A percentile compares a stretch with the other conserved stretches of the same genome.
These are phyloP conservation scores for Australoheros scitulus DNA, from an alignment of 2,113 vertebrate genomes.

Conservation along the genomic window DNA sequence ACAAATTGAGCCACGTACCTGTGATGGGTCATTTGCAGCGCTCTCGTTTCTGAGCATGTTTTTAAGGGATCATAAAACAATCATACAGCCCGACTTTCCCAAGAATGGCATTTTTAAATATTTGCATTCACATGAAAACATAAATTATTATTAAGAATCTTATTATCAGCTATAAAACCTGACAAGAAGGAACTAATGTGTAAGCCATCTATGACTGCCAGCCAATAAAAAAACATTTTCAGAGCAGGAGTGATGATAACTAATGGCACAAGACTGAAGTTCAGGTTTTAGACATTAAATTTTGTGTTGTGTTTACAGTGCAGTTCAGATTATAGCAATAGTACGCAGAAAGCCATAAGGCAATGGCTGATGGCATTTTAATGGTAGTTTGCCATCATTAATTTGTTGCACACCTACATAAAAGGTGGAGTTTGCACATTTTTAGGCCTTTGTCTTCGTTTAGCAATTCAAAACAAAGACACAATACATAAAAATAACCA, in stretches of 20 bases:
- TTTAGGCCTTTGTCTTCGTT: not conserved
- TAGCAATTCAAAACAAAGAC: slow-evolving; percentile 4
- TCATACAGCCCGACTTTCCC: not conserved
- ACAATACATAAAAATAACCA: not conserved
- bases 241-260: not conserved
- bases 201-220: slow-evolving; percentile 1
- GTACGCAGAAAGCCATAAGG: slow-evolving; percentile 11
- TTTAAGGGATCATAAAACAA: not conserved
- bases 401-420: not conserved
- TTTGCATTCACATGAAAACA: not conserved
- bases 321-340: not conserved
- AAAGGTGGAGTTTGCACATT: not conserved
- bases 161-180: not conserved
- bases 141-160: not conserved
- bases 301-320: not conserved
- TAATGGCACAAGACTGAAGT: slow-evolving; percentile 10
- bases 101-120: not conserved
- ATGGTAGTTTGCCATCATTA: slow-evolving; percentile 13
- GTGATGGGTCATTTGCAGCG: not conserved
- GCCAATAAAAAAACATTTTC: not conserved
- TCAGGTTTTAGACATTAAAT: slow-evolving; percentile 4
- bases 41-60: not conserved
- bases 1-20: not conserved
- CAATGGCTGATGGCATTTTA: slow-evolving; percentile 6
- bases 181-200: not conserved